Conservation (phyloP, 2,797 vertebrate species). For the Pangasius sanitwongsei region DNA sequence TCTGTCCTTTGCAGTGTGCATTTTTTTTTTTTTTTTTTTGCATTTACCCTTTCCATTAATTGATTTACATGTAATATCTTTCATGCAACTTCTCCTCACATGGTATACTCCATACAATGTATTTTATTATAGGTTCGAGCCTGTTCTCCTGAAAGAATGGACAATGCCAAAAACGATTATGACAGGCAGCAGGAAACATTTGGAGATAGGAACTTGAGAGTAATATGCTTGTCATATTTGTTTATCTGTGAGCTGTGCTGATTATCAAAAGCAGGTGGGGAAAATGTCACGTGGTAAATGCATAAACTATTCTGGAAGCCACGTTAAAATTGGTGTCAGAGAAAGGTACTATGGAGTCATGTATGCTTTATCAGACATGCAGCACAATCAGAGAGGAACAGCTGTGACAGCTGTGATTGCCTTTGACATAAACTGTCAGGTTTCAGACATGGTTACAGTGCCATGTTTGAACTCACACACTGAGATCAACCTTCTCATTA, state of each 20-base stretch:
- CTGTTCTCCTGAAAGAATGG: constrained; percentile 32
- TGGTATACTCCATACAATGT: constrained; percentile 47
- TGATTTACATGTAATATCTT: constrained; percentile 56
- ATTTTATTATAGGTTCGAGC: constrained; percentile 59
- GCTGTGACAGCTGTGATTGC: constrained; percentile 46
- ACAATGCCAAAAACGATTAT: constrained; percentile 62
- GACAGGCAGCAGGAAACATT: constrained; percentile 54
- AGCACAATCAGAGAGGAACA: constrained; percentile 31
- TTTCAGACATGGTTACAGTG: constrained; percentile 42
- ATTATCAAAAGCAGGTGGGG: constrained; percentile 57
- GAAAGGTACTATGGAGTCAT: constrained; percentile 11
- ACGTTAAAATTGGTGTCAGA: constrained; percentile 8
- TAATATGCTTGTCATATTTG: constrained; percentile 65
- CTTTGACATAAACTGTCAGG: constrained; percentile 50
- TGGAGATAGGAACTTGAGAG: constrained; percentile 55
- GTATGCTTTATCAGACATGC: constrained; percentile 41
- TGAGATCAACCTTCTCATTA: constrained; percentile 43
- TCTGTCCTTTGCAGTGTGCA: neutral
- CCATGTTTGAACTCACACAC: constrained; percentile 28
- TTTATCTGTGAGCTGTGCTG: constrained; percentile 60
- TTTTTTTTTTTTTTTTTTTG: constrained; percentile 12
- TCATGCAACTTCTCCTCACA: constrained; percentile 40
- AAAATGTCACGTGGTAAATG: constrained; percentile 26
- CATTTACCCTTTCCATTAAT: constrained; percentile 36
- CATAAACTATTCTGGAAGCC: constrained; percentile 40